A percentile compares a stretch with the other conserved stretches of the same genome.
These are phyloP conservation scores for Microplitis demolitor DNA, from an alignment of 1,140 invertebrate genomes.

Conservation along the genomic window DNA sequence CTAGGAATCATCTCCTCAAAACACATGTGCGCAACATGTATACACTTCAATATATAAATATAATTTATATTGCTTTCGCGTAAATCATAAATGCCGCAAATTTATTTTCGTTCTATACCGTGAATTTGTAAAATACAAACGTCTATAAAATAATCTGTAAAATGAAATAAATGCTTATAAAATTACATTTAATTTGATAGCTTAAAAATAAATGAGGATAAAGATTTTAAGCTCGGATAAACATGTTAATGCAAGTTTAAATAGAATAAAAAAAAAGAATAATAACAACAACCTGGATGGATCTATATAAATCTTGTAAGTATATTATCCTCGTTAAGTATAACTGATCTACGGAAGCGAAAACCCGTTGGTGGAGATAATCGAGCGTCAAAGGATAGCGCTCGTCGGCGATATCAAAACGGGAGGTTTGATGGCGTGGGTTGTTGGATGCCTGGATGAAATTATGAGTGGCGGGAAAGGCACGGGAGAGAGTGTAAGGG, in stretches of 20 bases:
- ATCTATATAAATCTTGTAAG: not conserved
- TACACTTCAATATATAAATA: not conserved
- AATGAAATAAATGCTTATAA: no score
- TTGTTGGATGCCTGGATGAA: not conserved
- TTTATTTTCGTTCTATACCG: no score
- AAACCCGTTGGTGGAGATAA: slow-evolving; percentile 15
- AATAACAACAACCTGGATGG: not conserved
- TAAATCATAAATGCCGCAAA: no score
- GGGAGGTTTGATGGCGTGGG: not conserved
- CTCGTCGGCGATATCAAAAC: slow-evolving; percentile 2
- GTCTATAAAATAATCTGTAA: no score
- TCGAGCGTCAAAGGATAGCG: slow-evolving; percentile 27
- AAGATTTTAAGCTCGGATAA: no score
- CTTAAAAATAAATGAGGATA: no score
- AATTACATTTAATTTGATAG: no score
- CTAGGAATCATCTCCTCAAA: not conserved
- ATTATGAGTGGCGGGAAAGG: no score
- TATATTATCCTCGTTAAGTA: slow-evolving; percentile 13
- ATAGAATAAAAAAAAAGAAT: no score
- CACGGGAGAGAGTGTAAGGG: not conserved
- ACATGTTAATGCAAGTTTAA: no score
- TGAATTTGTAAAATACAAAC: no score
- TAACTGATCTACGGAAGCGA: not conserved
- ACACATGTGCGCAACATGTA: not conserved
- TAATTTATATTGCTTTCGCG: no score